These are phyloP conservation scores for Eumacrocentrus americanus DNA, from an alignment of 2,888 invertebrate genomes.

Conservation along the genomic window DNA sequence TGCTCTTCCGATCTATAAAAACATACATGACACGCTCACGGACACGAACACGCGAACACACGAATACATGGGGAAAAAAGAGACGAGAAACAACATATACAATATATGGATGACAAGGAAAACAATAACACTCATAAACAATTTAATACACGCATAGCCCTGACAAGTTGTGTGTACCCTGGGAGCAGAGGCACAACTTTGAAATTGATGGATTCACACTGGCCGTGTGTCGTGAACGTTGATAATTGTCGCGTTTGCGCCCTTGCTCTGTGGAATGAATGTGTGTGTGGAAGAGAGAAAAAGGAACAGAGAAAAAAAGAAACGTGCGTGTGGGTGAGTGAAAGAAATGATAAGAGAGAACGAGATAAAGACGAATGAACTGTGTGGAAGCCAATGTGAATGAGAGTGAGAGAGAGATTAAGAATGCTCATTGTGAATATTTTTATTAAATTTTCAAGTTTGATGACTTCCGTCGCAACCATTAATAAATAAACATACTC, in stretches of 20 bases:
- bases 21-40: conserved; percentile 53
- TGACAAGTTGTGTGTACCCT: conserved; percentile 30
- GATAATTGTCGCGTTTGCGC: conserved; percentile 33
- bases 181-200: conserved; percentile 29
- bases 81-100: conserved; percentile 4
- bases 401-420: conserved; percentile 42
- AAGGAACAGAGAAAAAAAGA: not conserved
- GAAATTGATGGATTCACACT: conserved; percentile 35
- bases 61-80: conserved; percentile 21
- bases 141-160: conserved; percentile 45
- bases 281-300: conserved; percentile 34
- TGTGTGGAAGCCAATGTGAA: conserved; percentile 19
- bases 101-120: not conserved
- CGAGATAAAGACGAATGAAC: conserved; percentile 26
- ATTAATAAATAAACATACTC: conserved; percentile 62
- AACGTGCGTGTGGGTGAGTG: conserved; percentile 26
- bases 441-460: conserved; percentile 63
- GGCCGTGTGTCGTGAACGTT: conserved; percentile 31
- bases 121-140: conserved; percentile 14
- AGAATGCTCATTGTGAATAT: conserved; percentile 62
- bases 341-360: conserved; percentile 22
- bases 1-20: no score
- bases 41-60: no score
- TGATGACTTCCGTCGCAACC: conserved; percentile 61
- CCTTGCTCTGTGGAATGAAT: conserved; percentile 38